Evolutionary conservation across 2,888 invertebrate genomes (phyloP).

Genomic region (Dryadula phaetusa): DNA sequence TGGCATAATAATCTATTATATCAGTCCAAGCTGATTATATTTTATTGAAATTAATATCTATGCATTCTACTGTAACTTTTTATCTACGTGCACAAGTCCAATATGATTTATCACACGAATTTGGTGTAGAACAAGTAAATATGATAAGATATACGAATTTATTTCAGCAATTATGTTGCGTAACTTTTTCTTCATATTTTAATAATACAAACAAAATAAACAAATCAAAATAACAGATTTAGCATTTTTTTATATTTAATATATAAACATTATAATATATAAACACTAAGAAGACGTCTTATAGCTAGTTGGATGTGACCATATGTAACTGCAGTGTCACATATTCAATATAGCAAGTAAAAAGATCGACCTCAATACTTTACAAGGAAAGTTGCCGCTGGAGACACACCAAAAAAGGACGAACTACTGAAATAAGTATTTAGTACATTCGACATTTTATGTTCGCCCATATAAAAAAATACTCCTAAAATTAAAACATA

Average conservation of each 20-base stretch:
- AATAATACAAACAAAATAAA: not conserved
- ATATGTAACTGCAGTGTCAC: slow-evolving; percentile 19
- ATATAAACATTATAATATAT: not conserved
- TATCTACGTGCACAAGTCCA: slow-evolving; percentile 21
- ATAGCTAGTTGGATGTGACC: not conserved
- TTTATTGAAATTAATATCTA: slow-evolving; percentile 13
- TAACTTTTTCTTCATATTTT: not conserved
- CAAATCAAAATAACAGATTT: too few species aligned
- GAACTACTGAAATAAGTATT: slow-evolving; percentile 46
- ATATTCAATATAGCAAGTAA: slow-evolving; percentile 46
- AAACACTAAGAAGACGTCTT: not conserved
- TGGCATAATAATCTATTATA: slow-evolving; percentile 1
- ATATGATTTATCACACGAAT: slow-evolving; percentile 26
- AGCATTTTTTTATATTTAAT: too few species aligned
- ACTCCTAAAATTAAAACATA: not conserved
- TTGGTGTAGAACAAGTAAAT: slow-evolving; percentile 15
- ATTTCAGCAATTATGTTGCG: slow-evolving; percentile 25
- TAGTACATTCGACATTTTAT: slow-evolving; percentile 37
- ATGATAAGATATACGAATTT: slow-evolving; percentile 26
- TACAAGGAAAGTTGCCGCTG: slow-evolving; percentile 51
- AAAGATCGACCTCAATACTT: slow-evolving; percentile 51
- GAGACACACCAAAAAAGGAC: slow-evolving; percentile 45
- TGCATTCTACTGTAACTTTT: not conserved
- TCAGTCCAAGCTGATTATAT: not conserved
- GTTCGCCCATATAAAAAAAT: not conserved